Base-by-base conservation (phyloP, 2,888 invertebrate species). In the Agrochola lota region DNA sequence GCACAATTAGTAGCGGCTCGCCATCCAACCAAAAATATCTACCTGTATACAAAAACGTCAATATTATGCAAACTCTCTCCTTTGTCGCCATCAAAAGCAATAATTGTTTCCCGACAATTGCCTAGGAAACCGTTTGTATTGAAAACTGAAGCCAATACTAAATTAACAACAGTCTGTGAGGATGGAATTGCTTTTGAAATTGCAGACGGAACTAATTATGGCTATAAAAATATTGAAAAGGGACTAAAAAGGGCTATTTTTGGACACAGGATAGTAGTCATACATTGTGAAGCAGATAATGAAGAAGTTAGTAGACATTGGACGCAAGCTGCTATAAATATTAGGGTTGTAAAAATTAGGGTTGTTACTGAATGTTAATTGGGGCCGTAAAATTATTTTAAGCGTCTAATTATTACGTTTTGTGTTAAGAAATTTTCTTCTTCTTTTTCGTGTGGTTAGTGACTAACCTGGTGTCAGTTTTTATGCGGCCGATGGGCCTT, bases 151-250 rank as follows among this genome's bases (percentile, higher is more conserved):
- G 75, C 66, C 62, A 77, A 68, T 71, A 72, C 60, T 64, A 79
- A 91, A 89, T 89, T 84, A 85, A 86, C 69, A 72, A 82, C 80
- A 75, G 84, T 80, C 75, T 74, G 68, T 67, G 62, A 73, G 59
- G 64, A 49, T 64, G 43, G 82, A 83, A 86, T 78, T 62, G 73
- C 73, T 76, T 71, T 81, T 87, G 83, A 92, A 92, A 93, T 91
- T 89, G 83, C 85, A 88, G 90, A 91, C 90, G 87, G 90, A 93
- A 94, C 94, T 94, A 94, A 95, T 95, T 93, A 93, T 82, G 84
- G 76, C 90, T 74, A 83, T 88, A 91, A 91, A 82, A 91, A 85
- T 85, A 87, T 85, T 89, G 81, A 87, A 89, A 89, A 88, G 89
- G 77, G 77, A 85, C 80, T 82, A 83, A 81, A 87, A 85, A 83